These are phyloP conservation scores for Engystomops pustulosus DNA, from an alignment of 2,113 vertebrate genomes.

Conservation along the genomic window DNA sequence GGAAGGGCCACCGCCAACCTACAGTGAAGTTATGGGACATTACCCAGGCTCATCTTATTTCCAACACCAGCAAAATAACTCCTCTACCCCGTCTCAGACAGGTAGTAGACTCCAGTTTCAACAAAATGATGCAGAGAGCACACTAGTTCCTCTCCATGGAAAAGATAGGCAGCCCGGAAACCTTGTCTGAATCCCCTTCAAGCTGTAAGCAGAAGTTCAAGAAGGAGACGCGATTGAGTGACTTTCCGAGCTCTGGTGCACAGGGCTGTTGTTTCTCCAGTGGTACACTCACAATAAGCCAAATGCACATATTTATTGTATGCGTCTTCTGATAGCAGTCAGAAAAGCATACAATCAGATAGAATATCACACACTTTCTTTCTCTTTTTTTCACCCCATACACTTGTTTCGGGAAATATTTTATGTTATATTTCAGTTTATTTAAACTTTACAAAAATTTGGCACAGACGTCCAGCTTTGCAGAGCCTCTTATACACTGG, in stretches of 20 bases:
- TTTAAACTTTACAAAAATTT: conserved; percentile 78
- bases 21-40: conserved; percentile 96
- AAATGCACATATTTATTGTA: conserved; percentile 72
- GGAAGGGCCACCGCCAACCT: conserved; percentile 92
- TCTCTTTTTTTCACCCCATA: conserved; percentile 65
- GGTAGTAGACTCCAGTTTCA: conserved; percentile 82
- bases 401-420: conserved; percentile 66
- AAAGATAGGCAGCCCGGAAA: conserved; percentile 85
- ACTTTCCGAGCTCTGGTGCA: conserved; percentile 69
- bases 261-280: conserved; percentile 77
- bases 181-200: conserved; percentile 76
- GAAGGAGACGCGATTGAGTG: conserved; percentile 58
- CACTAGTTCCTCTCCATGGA: conserved; percentile 85
- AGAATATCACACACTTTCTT: conserved; percentile 70
- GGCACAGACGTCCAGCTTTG: conserved; percentile 72
- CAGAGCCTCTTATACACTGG: conserved; percentile 47
- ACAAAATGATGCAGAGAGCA: conserved; percentile 87
- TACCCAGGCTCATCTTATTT: conserved; percentile 88
- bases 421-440: conserved; percentile 74
- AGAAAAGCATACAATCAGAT: conserved; percentile 73
- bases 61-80: conserved; percentile 93
- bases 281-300: conserved; percentile 75
- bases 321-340: conserved; percentile 78
- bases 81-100: conserved; percentile 75
- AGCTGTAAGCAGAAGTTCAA: conserved; percentile 61